Evolutionary conservation across 1,140 invertebrate genomes (phyloP), one percentile per base, ranked within the genome.

Genomic region (Nebria ingens): DNA sequence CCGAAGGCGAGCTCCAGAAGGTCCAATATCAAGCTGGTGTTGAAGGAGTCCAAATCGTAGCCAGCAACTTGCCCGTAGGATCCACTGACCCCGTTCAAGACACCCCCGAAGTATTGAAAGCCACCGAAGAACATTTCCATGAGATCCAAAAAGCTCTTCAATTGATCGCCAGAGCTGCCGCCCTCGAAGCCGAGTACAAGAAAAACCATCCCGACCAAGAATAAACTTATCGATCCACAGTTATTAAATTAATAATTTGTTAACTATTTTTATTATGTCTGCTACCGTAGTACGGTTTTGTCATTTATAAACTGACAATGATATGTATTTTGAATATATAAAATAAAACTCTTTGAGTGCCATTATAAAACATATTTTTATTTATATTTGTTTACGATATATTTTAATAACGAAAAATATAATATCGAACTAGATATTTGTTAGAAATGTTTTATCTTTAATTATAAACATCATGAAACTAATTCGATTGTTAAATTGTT

Each of bases 91-190:
- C 52, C 21, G 59, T 59, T 2, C 29, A 58, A 21, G 61, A 62
- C 22, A 62, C 61, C n/a, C 61, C 61, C 9, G 61, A 62, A 60
- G 61, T 62, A 3, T 55, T 56, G 13, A 56, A 59, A 2, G 61
- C 61, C 17, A 60, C 55, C n/a, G 60, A 61, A 53, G 56, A 56
- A 29, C 56, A 49, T 21, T 59, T 51, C 19, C 34, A 29, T 17
- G 38, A 21, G 1, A 21, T 15, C 11, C 23, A 52, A 40, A 21
- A 22, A 19, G 21, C 20, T 12, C 9, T 13, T 11, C 11, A 19
- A 40, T 17, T 45, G 40, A 45, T 45, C 15, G 40, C 40, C 17
- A 6, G 17, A 11, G 40, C 40, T 45, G 15, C 6, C 3, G 40
- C 40, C 15, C 40, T 45, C 3, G 40, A 45, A 45, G 40, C 6